Evolutionary conservation across 2,888 invertebrate species (phyloP), one percentile per base, ranked within the genome.

Genomic region (Deladenus siricidicola): DNA sequence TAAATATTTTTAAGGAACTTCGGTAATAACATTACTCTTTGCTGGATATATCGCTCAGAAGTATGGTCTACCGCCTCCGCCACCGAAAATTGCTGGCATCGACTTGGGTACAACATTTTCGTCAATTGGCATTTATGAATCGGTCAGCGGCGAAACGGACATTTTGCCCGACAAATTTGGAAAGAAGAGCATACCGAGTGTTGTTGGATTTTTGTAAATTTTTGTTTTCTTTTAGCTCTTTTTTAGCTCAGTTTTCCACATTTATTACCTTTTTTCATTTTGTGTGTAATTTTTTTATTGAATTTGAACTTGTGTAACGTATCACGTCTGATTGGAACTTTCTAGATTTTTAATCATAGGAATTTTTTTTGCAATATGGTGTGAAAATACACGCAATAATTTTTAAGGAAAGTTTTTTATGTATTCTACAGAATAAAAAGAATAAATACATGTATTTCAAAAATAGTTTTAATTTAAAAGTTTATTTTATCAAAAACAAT

Each of bases 31-130:
- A 17, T 23, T 67, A 21, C 21, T 67, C 21, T 51, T 65, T 3
- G 57, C 58, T 19, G 83, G 83, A 8, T 83, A 82, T 70, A 71
- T 81, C 55, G 81, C 80, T 17, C 82, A 82, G 67, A 76, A 77
- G 51, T 82, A 80, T 64, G 75, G 74, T 2, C 73, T 83, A 24
- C 83, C 83, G 19, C 82, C 82, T 4, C 83, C 83, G 14, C 79
- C 80, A 54, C 83, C 83, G 8, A 81, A 80, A 70, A 80, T 83
- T 55, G 80, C 81, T 39, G 83, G 83, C 44, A 81, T 83, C 60
- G 83, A 83, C 72, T 68, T 83, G 58, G 83, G 83, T 4, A 83
- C 83, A 1, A 83, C 83, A 2, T 83, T 78, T 68, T 83, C 83
- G 4, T 78, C 77, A 6, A 75, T 77, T 52, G 77, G 82, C 1